Evolutionary conservation across 1,140 invertebrate species (phyloP), one percentile per base, ranked within the genome.

Genomic region (Ditylenchus dipsaci): DNA sequence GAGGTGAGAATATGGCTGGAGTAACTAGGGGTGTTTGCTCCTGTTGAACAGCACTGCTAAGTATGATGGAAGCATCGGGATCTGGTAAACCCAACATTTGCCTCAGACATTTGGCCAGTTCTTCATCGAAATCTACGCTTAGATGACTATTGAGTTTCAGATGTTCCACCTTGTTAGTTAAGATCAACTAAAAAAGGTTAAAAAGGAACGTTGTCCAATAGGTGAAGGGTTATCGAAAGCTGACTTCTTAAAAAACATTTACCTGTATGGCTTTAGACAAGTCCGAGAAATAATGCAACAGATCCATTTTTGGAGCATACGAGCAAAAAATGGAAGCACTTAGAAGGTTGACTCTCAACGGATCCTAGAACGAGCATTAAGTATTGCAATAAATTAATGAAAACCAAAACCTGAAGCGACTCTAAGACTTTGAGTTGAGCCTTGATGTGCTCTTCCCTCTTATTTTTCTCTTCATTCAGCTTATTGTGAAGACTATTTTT

Each of bases 301-400:
- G 65, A 57, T 82, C 80, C 7, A 82, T 70, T 64, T 82, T 73
- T 13, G 81, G 81, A 1, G 82, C 77, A 19, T 78, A 71, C 8
- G 81, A 80, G 38, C 80, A 82, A 30, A 82, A 82, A 49, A 82
- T 73, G 29, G 81, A 81, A 1, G 74, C 70, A 19, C 67, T 63
- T 3, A 81, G 67, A 1, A 81, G 70, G 58, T 78, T 69, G 15
- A 78, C 42, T 0, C 49, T 64, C 43, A 79, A 69, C 11, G 78
- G 76, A 45, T 49, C 57, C 67, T 79, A 49, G 26, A 78, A 59
- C 27, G n/a, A n/a, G n/a, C n/a, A 21, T 70, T 0, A 21, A 26
- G 8, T 53, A 53, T 53, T 53, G 3, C n/a, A 53, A 7, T 33
- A 58, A 71, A 65, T 66, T 19, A 65, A 65, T 65, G 45, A 43